Evolutionary conservation across 2,888 invertebrate species (phyloP).

Genomic region (Heliconius aoede): DNA sequence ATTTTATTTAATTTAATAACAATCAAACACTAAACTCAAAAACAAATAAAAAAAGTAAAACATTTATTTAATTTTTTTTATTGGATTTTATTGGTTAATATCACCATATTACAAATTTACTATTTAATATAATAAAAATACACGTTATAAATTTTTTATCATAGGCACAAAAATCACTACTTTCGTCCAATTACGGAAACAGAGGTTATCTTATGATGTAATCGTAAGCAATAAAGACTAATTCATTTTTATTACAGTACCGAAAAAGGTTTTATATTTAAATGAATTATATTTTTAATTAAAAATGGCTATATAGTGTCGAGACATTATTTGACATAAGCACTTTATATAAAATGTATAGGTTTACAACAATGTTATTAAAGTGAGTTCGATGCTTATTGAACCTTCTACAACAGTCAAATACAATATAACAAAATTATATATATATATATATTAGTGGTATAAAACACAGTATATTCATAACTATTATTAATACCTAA

Average conservation of each 20-base stretch:
- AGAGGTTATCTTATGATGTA: constrained; percentile 10
- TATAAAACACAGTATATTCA: background rate
- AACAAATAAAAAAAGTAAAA: no score
- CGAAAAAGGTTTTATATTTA: background rate
- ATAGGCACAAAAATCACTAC: background rate
- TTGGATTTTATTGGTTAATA: no score
- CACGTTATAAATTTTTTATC: background rate
- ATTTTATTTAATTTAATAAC: no score
- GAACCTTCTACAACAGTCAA: no score
- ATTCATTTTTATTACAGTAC: constrained; percentile 1
- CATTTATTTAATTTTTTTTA: no score
- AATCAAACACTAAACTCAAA: no score
- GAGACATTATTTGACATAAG: background rate
- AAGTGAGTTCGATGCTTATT: background rate
- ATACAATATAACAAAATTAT: no score
- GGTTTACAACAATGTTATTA: no score
- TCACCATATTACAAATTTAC: no score
- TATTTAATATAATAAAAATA: background rate
- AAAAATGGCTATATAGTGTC: background rate
- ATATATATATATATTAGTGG: no score
- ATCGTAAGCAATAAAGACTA: constrained; percentile 6
- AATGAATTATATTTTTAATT: background rate
- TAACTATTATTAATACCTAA: background rate
- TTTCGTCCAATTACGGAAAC: no score
- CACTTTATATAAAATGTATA: no score